Percentiles rank a stretch among this genome's conserved stretches.
phyloP scores from a whole-genome alignment of 1,140 invertebrate genomes.

The Alviniconcha marisindica region DNA sequence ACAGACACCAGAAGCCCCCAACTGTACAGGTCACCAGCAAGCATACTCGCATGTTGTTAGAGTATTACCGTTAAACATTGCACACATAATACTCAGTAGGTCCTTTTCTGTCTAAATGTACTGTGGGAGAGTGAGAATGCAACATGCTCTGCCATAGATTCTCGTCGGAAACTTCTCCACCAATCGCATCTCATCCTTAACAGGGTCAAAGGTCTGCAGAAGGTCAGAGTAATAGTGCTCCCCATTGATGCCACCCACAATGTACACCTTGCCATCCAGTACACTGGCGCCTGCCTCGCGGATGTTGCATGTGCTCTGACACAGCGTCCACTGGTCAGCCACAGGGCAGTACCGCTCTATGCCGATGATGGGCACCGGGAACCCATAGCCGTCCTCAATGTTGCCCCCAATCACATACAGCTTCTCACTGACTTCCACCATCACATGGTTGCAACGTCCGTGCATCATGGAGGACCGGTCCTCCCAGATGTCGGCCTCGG shows the following conservation, averaged over 20 bases:
- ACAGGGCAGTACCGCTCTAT: conserved; percentile 67
- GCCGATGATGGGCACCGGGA: conserved; percentile 69
- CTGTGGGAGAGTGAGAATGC: conserved; percentile 67
- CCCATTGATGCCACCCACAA: conserved; percentile 73
- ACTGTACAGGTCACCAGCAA: no score
- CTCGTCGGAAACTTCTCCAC: conserved; percentile 69
- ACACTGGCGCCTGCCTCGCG: conserved; percentile 71
- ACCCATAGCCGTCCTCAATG: conserved; percentile 71
- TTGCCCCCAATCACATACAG: conserved; percentile 72
- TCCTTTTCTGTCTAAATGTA: conserved; percentile 45
- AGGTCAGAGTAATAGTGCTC: conserved; percentile 70
- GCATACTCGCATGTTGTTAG: no score
- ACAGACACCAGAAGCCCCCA: no score
- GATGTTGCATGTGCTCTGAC: conserved; percentile 68
- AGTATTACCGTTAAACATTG: no score
- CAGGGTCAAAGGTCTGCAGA: conserved; percentile 63
- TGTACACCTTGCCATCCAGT: conserved; percentile 67
- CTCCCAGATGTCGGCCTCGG: conserved; percentile 66
- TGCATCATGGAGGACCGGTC: conserved; percentile 67
- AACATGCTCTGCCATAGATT: conserved; percentile 70
- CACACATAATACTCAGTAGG: no score
- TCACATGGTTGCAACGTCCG: conserved; percentile 70
- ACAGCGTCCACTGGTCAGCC: conserved; percentile 70
- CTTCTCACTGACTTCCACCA: conserved; percentile 62
- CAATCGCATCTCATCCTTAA: conserved; percentile 59